A percentile compares a stretch with the other conserved stretches of the same genome.
These are phyloP conservation scores for Drosophila chauvacae DNA, from an alignment of 1,140 invertebrate genomes.

Conservation along the genomic window DNA sequence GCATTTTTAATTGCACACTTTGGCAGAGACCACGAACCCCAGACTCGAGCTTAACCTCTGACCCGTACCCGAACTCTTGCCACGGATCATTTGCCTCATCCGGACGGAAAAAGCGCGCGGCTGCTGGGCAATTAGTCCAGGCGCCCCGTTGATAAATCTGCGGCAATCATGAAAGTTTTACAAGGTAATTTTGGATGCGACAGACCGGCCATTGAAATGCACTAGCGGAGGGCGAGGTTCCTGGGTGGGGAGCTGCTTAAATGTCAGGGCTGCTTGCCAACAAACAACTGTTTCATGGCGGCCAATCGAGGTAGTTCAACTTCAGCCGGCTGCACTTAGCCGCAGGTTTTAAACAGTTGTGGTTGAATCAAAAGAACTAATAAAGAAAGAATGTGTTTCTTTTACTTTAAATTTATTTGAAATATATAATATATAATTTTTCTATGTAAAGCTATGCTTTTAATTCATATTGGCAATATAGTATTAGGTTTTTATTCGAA, in stretches of 20 bases:
- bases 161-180: constrained; percentile 69
- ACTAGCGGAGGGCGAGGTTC: not conserved
- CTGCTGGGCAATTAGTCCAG: constrained; percentile 59
- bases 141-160: constrained; percentile 67
- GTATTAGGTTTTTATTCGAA: no score
- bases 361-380: not conserved
- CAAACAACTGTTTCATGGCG: constrained; percentile 39
- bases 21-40: constrained; percentile 29
- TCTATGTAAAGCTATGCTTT: no score
- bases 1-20: constrained; percentile 62
- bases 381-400: not conserved
- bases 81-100: constrained; percentile 58
- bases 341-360: not conserved
- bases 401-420: no score
- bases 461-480: no score
- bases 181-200: constrained; percentile 61
- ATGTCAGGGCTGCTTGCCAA: constrained; percentile 67
- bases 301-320: constrained; percentile 60
- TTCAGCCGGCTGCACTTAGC: constrained; percentile 24
- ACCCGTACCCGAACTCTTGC: constrained; percentile 1
- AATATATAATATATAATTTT: no score
- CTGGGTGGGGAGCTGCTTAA: constrained; percentile 26
- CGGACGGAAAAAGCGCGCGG: constrained; percentile 16
- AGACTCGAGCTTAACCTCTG: not conserved
- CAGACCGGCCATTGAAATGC: constrained; percentile 14